These are phyloP conservation scores for Entomobrya multifasciata DNA, from an alignment of 2,888 invertebrate genomes.

Conservation along the genomic window DNA sequence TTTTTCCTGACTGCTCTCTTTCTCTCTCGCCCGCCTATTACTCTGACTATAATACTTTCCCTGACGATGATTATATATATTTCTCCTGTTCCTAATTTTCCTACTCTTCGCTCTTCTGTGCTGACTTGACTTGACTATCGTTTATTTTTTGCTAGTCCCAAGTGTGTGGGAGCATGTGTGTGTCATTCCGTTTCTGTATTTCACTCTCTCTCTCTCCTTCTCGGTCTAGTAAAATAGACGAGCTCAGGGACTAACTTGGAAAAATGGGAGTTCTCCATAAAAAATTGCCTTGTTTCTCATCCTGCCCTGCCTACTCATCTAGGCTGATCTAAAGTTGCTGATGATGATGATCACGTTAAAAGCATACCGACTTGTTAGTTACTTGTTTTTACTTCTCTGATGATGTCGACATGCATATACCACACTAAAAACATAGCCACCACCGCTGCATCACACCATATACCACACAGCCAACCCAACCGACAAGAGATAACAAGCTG, in stretches of 20 bases:
- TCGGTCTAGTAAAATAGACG: constrained; percentile 21
- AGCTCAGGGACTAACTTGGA: constrained; percentile 26
- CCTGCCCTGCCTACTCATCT: constrained; percentile 16
- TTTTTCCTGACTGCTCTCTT: too few relatives aligned
- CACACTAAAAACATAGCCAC: not conserved
- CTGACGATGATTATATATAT: not conserved
- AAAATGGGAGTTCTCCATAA: constrained; percentile 37
- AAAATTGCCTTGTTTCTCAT: constrained; percentile 21
- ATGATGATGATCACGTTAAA: too few relatives aligned
- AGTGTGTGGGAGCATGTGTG: not conserved
- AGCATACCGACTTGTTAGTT: constrained; percentile 13
- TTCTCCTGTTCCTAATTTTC: constrained; percentile 18
- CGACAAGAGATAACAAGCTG: constrained; percentile 39
- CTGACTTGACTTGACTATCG: too few relatives aligned
- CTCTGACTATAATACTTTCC: not conserved
- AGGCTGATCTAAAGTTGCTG: too few relatives aligned
- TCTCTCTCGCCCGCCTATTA: too few relatives aligned
- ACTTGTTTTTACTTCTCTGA: not conserved
- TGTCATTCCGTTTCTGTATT: not conserved
- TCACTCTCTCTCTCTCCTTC: too few relatives aligned
- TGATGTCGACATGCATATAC: constrained; percentile 32
- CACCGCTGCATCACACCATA: not conserved
- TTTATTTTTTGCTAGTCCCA: not conserved
- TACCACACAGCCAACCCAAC: not conserved
- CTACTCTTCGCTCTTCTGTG: too few relatives aligned